Conservation (phyloP, 1,140 invertebrate genomes). For the Anadara kagoshimensis region DNA sequence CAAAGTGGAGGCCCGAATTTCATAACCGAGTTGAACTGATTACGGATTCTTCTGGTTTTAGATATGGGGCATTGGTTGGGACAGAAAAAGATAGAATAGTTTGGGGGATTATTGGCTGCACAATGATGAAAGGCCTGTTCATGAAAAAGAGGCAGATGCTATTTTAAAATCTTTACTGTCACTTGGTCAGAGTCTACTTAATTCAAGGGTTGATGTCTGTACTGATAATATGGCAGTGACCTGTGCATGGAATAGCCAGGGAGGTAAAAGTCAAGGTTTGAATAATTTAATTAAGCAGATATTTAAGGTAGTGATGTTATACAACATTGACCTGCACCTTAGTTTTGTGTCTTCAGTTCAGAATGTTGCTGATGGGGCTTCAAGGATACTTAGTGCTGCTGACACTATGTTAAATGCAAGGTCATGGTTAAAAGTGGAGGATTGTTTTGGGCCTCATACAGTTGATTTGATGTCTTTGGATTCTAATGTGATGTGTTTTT, state of each 20-base stretch:
- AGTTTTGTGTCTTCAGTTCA: not conserved
- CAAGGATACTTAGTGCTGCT: not conserved
- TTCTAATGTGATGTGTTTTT: not conserved
- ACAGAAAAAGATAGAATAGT: not conserved
- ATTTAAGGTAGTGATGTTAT: not conserved
- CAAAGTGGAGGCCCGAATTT: slow-evolving; percentile 15
- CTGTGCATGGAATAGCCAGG: slow-evolving; percentile 18
- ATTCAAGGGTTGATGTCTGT: slow-evolving; percentile 11
- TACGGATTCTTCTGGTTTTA: slow-evolving; percentile 30
- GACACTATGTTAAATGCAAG: not conserved
- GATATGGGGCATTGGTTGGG: not conserved
- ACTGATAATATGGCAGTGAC: slow-evolving; percentile 24
- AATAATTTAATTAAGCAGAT: slow-evolving; percentile 1
- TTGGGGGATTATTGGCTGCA: slow-evolving; percentile 23
- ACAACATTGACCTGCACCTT: slow-evolving; percentile 10
- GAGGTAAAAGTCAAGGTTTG: not conserved
- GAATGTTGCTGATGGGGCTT: slow-evolving; percentile 14
- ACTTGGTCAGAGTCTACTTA: not conserved
- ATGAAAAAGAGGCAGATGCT: slow-evolving; percentile 27
- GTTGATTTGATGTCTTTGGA: not conserved
- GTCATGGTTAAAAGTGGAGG: not conserved
- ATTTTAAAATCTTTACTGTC: slow-evolving; percentile 16
- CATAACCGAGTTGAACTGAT: slow-evolving; percentile 7
- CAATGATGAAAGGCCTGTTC: slow-evolving; percentile 17
- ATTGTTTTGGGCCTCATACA: not conserved